Percentiles rank a stretch among this genome's conserved stretches.
Evolutionary conservation across 2,888 invertebrate genomes (phyloP).

Genomic region (Allacma fusca): DNA sequence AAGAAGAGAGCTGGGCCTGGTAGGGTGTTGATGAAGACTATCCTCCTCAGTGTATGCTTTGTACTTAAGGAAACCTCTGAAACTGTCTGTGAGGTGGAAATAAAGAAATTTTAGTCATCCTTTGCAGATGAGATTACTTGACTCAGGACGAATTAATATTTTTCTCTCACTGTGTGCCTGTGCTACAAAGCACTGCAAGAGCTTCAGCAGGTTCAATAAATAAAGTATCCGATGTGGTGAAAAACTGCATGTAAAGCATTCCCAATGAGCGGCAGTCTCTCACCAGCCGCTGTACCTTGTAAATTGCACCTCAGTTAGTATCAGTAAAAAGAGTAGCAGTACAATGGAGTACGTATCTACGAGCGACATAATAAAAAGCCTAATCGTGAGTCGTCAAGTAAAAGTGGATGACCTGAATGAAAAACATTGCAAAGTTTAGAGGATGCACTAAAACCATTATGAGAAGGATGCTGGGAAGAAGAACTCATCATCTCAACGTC

Average conservation of each 20-base stretch:
- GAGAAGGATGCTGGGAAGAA: neutral
- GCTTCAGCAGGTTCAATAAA: too few relatives aligned
- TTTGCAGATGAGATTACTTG: slow-evolving; percentile 7
- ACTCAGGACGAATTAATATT: slow-evolving; percentile 14
- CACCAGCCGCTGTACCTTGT: too few relatives aligned
- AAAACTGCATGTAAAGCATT: too few relatives aligned
- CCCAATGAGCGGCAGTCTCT: too few relatives aligned
- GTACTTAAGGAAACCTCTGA: neutral
- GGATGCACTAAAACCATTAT: slow-evolving; percentile 25
- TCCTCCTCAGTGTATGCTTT: slow-evolving; percentile 4
- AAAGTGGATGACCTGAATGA: slow-evolving; percentile 42
- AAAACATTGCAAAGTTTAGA: slow-evolving; percentile 22
- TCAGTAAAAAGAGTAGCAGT: neutral
- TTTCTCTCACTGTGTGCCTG: neutral
- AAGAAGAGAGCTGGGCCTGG: neutral
- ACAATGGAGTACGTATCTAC: neutral
- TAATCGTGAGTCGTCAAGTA: slow-evolving; percentile 40
- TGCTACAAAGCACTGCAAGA: too few relatives aligned
- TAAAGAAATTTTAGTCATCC: slow-evolving; percentile 28
- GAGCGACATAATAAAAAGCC: slow-evolving; percentile 21
- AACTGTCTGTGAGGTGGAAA: neutral
- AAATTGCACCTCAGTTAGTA: too few relatives aligned
- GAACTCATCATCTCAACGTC: slow-evolving; percentile 7
- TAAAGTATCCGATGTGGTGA: too few relatives aligned
- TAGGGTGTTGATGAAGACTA: neutral